Percentiles rank a stretch among this genome's conserved stretches.
Conservation (phyloP, 2,113 vertebrate genomes). For the Notechis scutatus region DNA sequence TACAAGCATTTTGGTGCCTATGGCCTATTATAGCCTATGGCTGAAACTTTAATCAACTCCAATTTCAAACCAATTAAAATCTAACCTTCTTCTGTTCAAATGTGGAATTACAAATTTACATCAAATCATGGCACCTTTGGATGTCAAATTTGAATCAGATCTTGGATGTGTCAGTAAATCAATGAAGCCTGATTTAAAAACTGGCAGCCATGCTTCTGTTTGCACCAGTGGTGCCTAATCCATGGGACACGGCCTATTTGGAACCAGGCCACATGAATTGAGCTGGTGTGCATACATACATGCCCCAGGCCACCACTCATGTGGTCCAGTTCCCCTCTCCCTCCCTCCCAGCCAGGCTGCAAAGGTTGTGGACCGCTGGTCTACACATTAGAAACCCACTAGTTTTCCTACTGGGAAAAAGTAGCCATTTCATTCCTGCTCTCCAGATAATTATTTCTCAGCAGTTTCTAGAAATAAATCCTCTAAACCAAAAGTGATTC, state of each 20-base stretch:
- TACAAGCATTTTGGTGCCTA: neutral
- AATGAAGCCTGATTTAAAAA: neutral
- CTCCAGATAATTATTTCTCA: neutral
- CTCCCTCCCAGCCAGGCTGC: neutral
- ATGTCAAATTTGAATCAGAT: neutral
- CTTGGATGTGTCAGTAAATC: neutral
- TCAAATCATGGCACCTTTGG: neutral
- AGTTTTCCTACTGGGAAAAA: neutral
- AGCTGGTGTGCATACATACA: rapidly evolving
- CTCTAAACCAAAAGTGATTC: neutral
- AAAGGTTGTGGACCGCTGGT: neutral
- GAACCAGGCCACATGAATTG: neutral
- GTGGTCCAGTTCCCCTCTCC: neutral
- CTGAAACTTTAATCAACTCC: neutral
- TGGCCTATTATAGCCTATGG: neutral
- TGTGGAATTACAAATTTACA: neutral
- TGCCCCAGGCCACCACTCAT: neutral
- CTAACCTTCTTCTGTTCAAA: neutral
- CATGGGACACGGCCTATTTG: neutral
- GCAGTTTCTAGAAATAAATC: neutral
- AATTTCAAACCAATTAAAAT: neutral
- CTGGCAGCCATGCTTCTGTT: neutral
- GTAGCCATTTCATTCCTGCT: neutral
- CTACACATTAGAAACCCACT: neutral
- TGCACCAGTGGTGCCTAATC: neutral